Conservation (phyloP, 2,113 vertebrate genomes). For the Nycticorax nycticorax region DNA sequence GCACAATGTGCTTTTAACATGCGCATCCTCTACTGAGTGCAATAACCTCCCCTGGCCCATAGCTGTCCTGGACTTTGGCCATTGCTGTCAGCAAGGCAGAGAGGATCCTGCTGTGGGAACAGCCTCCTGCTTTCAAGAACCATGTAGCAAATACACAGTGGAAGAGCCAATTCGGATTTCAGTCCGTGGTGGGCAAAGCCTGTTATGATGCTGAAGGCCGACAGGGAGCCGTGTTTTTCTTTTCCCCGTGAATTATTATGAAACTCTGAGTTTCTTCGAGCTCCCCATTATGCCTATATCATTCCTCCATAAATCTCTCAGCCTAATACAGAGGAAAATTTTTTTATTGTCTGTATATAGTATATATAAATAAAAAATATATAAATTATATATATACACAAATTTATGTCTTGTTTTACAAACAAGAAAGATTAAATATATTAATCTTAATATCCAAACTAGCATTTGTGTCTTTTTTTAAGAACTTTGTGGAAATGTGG, state of each 20-base stretch:
- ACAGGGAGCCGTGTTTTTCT: background rate
- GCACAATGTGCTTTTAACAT: conserved; percentile 54
- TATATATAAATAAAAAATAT: conserved; percentile 60
- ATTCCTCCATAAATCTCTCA: conserved; percentile 34
- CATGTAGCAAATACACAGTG: conserved; percentile 52
- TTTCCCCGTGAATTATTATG: background rate
- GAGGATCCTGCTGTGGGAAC: background rate
- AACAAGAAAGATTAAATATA: conserved; percentile 73
- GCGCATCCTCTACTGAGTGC: background rate
- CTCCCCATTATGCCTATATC: conserved; percentile 12
- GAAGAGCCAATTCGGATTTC: background rate
- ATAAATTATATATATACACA: conserved; percentile 65
- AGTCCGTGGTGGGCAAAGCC: background rate
- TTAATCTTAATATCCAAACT: conserved; percentile 62
- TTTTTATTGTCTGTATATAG: conserved; percentile 69
- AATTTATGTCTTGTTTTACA: conserved; percentile 73
- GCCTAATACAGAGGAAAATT: conserved; percentile 33
- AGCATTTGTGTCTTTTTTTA: conserved; percentile 24
- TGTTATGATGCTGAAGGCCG: background rate
- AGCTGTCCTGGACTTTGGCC: background rate
- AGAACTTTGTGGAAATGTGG: background rate
- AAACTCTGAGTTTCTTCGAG: conserved; percentile 21
- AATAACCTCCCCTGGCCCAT: background rate
- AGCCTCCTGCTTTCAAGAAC: conserved; percentile 45
- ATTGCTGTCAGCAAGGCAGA: background rate